Evolutionary conservation across 2,113 vertebrate species (phyloP), one percentile per base, ranked within the genome.

Genomic region (Reinhardtius hippoglossoides): DNA sequence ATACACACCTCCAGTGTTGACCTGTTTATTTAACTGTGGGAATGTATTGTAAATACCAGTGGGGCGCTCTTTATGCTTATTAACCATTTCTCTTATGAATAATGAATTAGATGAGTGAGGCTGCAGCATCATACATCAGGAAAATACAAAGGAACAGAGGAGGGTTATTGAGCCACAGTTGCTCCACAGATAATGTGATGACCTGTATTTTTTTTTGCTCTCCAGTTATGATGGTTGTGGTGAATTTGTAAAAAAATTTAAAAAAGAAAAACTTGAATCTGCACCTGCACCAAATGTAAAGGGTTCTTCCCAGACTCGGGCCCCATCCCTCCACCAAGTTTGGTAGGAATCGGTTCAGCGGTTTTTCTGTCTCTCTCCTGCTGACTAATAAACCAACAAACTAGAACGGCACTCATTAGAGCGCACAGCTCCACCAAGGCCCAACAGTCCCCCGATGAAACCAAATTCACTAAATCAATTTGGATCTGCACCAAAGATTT

Each of bases 81-180:
- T 71, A 58, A 76, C 72, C 2, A 70, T 54, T 66, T 69, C 24
- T 71, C 60, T 69, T n/a, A 56, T 82, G 56, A 83, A 86, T 80
- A 80, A 76, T 82, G 76, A 60, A 79, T 71, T 14, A 26, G 63
- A 37, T 62, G 18, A 13, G 24, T 27, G 42, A n/a, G 5, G 27
- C 35, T 46, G 61, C 40, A 26, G 54, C 15, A 1, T 42, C 52
- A 60, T 35, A 52, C 12, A 26, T 15, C 35, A 31, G 50, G 26
- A 79, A 62, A 63, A 66, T 23, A 31, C 3, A 56, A 23, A 57
- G 2, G 3, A 31, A 48, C 60, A 60, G 14, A 42, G 24, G 40
- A 16, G 4, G 1, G 14, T 12, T 5, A 55, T 7, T 57, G 44
- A 66, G 21, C 21, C 21, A 37, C 55, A 56, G 10, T 67, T 66